Base-by-base conservation (phyloP, 1,140 invertebrate species). In the Drosophila rhopaloa region DNA sequence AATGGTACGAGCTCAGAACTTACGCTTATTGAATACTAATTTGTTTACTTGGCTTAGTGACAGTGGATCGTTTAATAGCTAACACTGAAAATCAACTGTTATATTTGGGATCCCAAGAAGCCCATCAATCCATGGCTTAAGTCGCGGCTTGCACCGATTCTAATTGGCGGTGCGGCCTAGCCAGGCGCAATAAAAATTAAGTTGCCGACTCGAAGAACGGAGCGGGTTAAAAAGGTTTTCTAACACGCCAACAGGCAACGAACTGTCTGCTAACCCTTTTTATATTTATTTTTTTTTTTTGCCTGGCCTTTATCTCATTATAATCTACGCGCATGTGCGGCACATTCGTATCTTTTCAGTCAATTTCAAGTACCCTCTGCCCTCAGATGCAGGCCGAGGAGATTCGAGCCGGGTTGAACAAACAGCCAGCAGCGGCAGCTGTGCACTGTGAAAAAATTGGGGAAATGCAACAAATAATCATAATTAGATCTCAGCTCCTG, bases 291-390 rank as follows among this genome's bases (percentile, higher is more conserved):
- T 16, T 19, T 29, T 57, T 29, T 67, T 72, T 61, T 62, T 54
- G 48, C 55, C 48, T 38, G 65, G 59, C 79, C 55, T 86, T 88
- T 86, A 88, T 86, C 81, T 85, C 65, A 86, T 76, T 82, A 81
- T 86, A 86, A 85, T 85, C 81, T 85, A 85, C 81, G 81, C 83
- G 75, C 83, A 88, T 88, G 83, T 88, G 82, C 82, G 82, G 82
- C 83, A 88, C 80, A 76, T 76, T 76, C 73, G 72, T 76, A 85
- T 85, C 82, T 88, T 79, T 86, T 79, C 76, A 86, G 83, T 86
- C 82, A 88, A 76, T 86, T 86, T 86, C 79, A 88, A 86, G 82
- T 88, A 88, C 83, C 79, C 78, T 88, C 81, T 86, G 70, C 65
- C 70, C 81, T 55, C 68, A 76, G 77, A 61, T 84, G 61, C 54